These are phyloP conservation scores for Archivesica marissinica DNA, from an alignment of 1,140 invertebrate species.

Conservation along the genomic window DNA sequence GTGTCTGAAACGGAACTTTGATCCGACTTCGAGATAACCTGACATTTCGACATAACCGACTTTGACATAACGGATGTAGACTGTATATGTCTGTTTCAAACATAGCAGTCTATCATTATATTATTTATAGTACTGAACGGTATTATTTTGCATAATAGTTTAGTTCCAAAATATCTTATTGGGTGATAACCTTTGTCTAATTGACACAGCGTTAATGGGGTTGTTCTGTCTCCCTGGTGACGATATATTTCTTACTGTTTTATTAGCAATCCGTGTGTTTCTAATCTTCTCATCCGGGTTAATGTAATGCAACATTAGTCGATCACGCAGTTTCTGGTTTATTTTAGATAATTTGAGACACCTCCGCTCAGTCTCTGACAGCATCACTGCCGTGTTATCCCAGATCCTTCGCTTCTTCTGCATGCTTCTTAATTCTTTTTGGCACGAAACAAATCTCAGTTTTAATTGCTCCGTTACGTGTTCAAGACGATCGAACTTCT, in stretches of 20 bases:
- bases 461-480: conserved; percentile 15
- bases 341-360: conserved; percentile 23
- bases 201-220: conserved; percentile 34
- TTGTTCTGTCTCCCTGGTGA: neutral
- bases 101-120: too few species aligned
- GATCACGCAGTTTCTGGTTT: neutral
- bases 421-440: conserved; percentile 13
- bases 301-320: neutral
- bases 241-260: neutral
- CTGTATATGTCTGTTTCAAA: too few species aligned
- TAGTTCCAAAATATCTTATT: conserved; percentile 33
- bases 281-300: neutral
- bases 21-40: too few species aligned
- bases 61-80: too few species aligned
- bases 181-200: conserved; percentile 28
- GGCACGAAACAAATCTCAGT: conserved; percentile 8
- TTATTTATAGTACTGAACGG: neutral
- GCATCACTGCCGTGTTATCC: neutral
- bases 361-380: neutral
- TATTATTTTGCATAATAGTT: neutral
- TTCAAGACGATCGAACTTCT: conserved; percentile 7
- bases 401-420: neutral
- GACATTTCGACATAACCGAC: too few species aligned
- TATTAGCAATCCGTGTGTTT: neutral
- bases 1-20: too few species aligned